These are phyloP conservation scores for Tricholauxania praeusta DNA, from an alignment of 2,888 invertebrate genomes.

Conservation along the genomic window DNA sequence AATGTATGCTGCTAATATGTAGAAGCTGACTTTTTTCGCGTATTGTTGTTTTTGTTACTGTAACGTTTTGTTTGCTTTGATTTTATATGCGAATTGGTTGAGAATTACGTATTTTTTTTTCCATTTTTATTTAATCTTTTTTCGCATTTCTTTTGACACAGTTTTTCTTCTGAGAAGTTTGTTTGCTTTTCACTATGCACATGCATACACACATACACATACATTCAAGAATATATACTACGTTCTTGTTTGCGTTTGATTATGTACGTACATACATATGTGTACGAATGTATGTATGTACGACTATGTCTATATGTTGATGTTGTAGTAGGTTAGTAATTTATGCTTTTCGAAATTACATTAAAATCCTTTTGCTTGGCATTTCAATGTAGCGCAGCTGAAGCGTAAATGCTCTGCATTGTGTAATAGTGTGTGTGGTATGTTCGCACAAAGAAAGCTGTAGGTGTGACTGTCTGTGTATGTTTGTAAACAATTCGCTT, in stretches of 20 bases:
- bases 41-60: not conserved
- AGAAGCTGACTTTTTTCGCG: not conserved
- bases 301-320: not conserved
- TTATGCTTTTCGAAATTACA: constrained; percentile 27
- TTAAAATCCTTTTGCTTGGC: constrained; percentile 13
- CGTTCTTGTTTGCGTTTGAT: constrained; percentile 1
- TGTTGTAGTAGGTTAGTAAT: constrained; percentile 29
- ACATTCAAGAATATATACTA: no score
- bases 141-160: not conserved
- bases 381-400: not conserved
- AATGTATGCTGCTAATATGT: constrained; percentile 1
- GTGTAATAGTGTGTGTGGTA: not conserved
- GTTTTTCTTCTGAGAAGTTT: not conserved
- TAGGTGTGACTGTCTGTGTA: not conserved
- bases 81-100: constrained; percentile 18
- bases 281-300: not conserved
- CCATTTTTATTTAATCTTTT: not conserved
- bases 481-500: not conserved
- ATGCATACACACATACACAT: no score
- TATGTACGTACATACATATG: not conserved
- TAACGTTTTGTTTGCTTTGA: constrained; percentile 20
- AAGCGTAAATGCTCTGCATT: constrained; percentile 8
- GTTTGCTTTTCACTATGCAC: no score
- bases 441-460: not conserved
- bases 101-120: not conserved